phyloP scores from a whole-genome alignment of 1,140 invertebrate genomes.

The Orussus abietinus region DNA sequence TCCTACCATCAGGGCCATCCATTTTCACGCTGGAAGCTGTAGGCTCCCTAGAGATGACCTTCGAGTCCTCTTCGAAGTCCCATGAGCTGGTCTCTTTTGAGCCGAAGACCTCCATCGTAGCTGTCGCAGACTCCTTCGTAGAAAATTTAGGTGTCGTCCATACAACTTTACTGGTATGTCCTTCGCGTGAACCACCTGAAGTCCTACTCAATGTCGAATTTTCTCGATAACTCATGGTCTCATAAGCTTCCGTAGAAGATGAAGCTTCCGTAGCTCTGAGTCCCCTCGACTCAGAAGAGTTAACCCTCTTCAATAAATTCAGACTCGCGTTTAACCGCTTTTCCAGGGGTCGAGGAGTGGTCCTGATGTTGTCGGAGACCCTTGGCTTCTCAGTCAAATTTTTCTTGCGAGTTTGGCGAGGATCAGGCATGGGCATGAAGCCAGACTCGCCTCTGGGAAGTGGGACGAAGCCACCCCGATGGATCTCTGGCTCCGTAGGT shows the following conservation, averaged over 20 bases:
- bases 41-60: slow-evolving; percentile 7
- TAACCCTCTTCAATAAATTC: neutral
- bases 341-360: too few relatives aligned
- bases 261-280: slow-evolving; percentile 5
- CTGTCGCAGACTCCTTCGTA: slow-evolving; percentile 18
- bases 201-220: too few relatives aligned
- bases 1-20: neutral
- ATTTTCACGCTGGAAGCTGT: slow-evolving; percentile 1
- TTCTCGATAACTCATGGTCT: too few relatives aligned
- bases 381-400: too few relatives aligned
- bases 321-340: too few relatives aligned
- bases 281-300: too few relatives aligned
- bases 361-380: too few relatives aligned
- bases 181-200: too few relatives aligned
- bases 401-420: too few relatives aligned
- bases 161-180: slow-evolving; percentile 33
- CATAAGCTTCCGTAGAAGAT: slow-evolving; percentile 30
- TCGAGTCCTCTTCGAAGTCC: slow-evolving; percentile 7
- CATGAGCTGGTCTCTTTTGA: slow-evolving; percentile 14
- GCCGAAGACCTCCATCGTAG: slow-evolving; percentile 13
- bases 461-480: slow-evolving; percentile 70
- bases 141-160: slow-evolving; percentile 33
- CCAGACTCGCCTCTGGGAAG: slow-evolving; percentile 66
- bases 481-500: slow-evolving; percentile 61
- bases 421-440: slow-evolving; percentile 65